phyloP scores from a whole-genome alignment of 2,888 invertebrate species.

The Bursaphelenchus okinawaensis region DNA sequence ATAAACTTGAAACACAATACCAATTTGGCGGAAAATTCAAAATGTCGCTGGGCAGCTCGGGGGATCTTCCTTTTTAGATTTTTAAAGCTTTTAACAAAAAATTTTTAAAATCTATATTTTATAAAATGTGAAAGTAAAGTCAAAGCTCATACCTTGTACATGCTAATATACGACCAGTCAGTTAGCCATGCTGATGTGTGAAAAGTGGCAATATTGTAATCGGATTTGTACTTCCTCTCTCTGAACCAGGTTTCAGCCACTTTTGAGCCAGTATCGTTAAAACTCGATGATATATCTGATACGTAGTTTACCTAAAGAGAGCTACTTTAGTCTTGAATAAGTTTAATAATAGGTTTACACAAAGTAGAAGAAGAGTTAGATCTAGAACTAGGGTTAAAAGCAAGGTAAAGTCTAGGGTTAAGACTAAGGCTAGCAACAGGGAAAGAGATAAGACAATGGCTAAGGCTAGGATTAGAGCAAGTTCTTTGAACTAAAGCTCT shows the following conservation, averaged over 20 bases:
- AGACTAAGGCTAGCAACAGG: too few relatives aligned
- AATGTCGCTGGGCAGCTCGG: too few relatives aligned
- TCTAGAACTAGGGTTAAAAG: background rate
- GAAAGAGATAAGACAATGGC: too few relatives aligned
- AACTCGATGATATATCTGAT: background rate
- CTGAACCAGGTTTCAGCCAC: background rate
- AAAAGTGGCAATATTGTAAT: background rate
- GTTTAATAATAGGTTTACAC: too few relatives aligned
- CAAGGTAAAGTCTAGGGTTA: too few relatives aligned
- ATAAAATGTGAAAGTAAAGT: background rate
- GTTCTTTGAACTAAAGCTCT: conserved; percentile 5
- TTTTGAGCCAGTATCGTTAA: background rate
- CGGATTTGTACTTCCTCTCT: background rate
- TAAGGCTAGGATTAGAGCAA: too few relatives aligned
- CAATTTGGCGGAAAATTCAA: too few relatives aligned
- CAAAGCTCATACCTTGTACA: background rate
- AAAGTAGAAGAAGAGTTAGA: background rate
- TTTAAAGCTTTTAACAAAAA: too few relatives aligned
- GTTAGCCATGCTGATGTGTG: background rate
- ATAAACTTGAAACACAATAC: too few relatives aligned
- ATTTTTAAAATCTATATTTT: too few relatives aligned
- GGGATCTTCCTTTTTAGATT: too few relatives aligned
- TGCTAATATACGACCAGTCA: background rate
- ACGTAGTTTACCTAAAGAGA: background rate
- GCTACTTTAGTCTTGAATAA: too few relatives aligned